Base-by-base conservation (phyloP, 2,888 invertebrate genomes). In the Agriopis marginaria region DNA sequence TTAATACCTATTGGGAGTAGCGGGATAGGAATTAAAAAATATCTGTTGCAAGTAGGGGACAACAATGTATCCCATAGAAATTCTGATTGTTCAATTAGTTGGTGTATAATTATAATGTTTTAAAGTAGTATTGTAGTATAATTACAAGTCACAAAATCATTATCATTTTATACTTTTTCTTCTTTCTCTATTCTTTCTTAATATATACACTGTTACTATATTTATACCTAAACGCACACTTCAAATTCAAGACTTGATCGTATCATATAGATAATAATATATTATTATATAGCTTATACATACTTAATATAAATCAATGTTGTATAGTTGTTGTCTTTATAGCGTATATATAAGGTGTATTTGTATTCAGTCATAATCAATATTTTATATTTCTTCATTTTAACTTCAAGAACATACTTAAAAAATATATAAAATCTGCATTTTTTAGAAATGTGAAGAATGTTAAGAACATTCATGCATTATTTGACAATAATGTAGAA, bases 401-500 rank as follows among this genome's bases (percentile, higher is more conserved):
- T 11, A 56, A 56, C 42, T 44, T 45, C 39, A 11, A 45, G 8
- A 42, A 42, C 17, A 56, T 56, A 14, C 7, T 14, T 3, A 56
- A 9, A 44, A 42, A 42, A 10, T 44, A 17, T 5, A 45, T 17
- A 23, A 1, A 56, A 23, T 17, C 56, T 23, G 23, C 54, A 54
- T 39, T 12, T 23, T 58, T 79, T 64, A 68, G 74, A 73, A 75
- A 75, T 76, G 76, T 78, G 75, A 79, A 55, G 89, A 87, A 88
- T 90, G 90, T 91, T 86, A 12, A 64, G 75, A 86, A 87, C 88
- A 89, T 89, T 91, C 87, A 77, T 86, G 86, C 80, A 83, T 85
- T 86, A 87, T 88, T 81, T 86, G 93, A 93, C 93, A 93, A 93
- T 93, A 93, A 93, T 84, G 88, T 92, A 92, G 90, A 82, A 85